Evolutionary conservation across 2,113 vertebrate genomes (phyloP).

Genomic region (Dasyornis broadbenti): DNA sequence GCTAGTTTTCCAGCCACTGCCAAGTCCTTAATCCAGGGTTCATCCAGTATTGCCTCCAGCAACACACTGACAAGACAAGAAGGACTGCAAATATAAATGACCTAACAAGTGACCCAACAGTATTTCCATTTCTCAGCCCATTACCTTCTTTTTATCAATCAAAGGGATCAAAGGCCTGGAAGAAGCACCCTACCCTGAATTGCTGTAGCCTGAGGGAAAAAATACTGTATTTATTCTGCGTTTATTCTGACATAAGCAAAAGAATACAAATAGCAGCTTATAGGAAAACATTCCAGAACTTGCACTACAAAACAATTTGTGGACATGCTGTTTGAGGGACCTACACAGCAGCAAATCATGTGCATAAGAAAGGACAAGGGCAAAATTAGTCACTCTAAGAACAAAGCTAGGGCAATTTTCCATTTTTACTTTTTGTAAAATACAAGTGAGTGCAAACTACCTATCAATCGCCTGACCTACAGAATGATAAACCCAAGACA

Average conservation of each 20-base stretch:
- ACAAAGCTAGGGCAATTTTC: background rate
- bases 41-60: background rate
- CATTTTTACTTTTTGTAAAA: background rate
- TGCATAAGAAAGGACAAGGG: background rate
- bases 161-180: background rate
- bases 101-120: background rate
- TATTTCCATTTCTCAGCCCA: background rate
- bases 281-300: background rate
- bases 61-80: background rate
- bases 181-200: background rate
- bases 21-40: background rate
- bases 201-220: background rate
- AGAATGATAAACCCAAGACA: background rate
- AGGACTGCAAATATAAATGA: background rate
- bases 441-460: background rate
- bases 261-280: background rate
- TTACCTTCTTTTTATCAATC: background rate
- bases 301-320: fast-evolving
- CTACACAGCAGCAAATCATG: background rate
- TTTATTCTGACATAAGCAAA: background rate
- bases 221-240: background rate
- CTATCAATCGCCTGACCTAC: background rate
- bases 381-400: background rate
- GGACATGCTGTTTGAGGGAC: background rate
- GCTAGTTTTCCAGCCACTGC: background rate